Evolutionary conservation across 2,888 invertebrate species (phyloP), one percentile per base, ranked within the genome.

Genomic region (Abscondita cerata): DNA sequence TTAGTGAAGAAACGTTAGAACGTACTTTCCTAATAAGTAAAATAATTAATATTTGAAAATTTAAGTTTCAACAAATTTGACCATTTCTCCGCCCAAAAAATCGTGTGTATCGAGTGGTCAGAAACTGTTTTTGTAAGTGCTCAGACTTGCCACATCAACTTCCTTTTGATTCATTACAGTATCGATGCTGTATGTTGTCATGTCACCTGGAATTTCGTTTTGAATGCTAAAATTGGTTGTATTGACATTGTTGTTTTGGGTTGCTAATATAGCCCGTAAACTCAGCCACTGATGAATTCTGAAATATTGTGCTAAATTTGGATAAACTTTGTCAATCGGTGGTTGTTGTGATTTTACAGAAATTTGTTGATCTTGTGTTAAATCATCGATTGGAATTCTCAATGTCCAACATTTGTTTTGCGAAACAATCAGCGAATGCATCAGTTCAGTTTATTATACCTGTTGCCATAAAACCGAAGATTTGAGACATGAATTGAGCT

Each of bases 221-320:
- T 65, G 62, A 57, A 59, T 62, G 6, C 25, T 25, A 6, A 25
- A 25, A 25, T 25, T 25, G 25, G 4, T 25, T 4, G 25, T 25
- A 25, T 72, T 40, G 52, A 73, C 73, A 52, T 72, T 70, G n/a
- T 68, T 64, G 64, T 74, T 75, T 70, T 73, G 2, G 48, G 75
- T 68, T 31, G 71, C 71, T 38, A 75, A 73, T 69, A 77, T 76
- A 4, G 72, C 71, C 13, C 66, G 56, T 65, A 63, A 62, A 47
- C 65, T 57, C 40, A 72, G 15, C 67, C 65, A 74, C 58, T 51
- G 50, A 57, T 65, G 65, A 61, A 71, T 65, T 62, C 63, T 65
- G 60, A 62, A 68, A 62, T 70, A 70, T 47, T 60, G 59, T 61
- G 54, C n/a, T 65, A 75, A 62, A 67, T 73, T 62, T 25, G 62